Conservation (phyloP, 2,888 invertebrate species). For the Siphlonurus alternatus region DNA sequence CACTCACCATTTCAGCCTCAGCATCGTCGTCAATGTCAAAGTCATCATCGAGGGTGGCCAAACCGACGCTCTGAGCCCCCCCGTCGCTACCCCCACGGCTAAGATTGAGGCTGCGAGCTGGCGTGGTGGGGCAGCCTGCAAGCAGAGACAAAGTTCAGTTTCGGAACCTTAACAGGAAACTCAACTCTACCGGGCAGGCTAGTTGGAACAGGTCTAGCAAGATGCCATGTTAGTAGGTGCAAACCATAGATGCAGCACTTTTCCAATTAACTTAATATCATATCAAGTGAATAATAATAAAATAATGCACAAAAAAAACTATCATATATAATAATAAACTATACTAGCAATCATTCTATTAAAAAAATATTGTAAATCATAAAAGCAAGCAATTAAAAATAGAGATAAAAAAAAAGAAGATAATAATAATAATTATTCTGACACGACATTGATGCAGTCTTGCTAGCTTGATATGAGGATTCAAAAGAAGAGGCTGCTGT, state of each 20-base stretch:
- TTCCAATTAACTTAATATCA: no score
- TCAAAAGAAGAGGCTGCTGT: background rate
- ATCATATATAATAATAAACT: background rate
- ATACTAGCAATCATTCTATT: background rate
- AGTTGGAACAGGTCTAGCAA: no score
- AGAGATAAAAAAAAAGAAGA: background rate
- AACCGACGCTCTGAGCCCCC: slow-evolving; percentile 4
- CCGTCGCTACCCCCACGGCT: slow-evolving; percentile 8
- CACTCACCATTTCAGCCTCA: slow-evolving; percentile 1
- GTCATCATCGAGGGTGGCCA: background rate
- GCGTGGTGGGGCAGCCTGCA: slow-evolving; percentile 44
- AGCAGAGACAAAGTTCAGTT: background rate
- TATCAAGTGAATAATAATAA: no score
- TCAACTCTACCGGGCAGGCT: background rate
- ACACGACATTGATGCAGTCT: background rate
- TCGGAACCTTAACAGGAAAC: background rate
- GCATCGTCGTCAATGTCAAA: background rate
- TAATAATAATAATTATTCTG: background rate
- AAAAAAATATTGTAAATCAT: no score
- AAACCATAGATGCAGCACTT: no score
- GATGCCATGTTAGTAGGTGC: no score
- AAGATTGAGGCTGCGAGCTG: slow-evolving; percentile 28
- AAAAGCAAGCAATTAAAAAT: no score
- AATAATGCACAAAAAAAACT: no score
- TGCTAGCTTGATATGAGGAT: background rate